Evolutionary conservation across 2,888 invertebrate genomes (phyloP).

Genomic region (Polymixis flavicincta): DNA sequence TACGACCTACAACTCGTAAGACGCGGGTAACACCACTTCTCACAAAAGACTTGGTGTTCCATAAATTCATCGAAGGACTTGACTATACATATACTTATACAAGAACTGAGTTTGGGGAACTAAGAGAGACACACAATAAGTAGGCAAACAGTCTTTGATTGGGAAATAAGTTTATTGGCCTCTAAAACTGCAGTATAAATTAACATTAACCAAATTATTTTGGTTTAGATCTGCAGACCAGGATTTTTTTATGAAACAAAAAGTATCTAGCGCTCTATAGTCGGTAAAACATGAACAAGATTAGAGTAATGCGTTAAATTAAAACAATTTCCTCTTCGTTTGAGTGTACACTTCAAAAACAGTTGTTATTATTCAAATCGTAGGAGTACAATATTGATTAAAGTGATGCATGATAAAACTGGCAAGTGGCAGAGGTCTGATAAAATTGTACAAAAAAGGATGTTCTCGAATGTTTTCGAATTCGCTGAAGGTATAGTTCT

Average conservation of each 20-base stretch:
- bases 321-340: constrained; percentile 1
- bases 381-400: constrained; percentile 14
- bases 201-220: not conserved
- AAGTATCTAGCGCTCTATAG: not conserved
- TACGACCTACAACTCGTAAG: too few species aligned
- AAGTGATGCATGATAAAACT: constrained; percentile 15
- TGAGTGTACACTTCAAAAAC: not conserved
- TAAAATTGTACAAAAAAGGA: constrained; percentile 1
- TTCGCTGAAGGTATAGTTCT: too few species aligned
- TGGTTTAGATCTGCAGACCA: not conserved
- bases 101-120: too few species aligned
- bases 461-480: not conserved
- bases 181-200: not conserved
- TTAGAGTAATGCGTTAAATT: not conserved
- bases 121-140: too few species aligned
- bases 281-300: not conserved
- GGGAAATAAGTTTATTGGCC: not conserved
- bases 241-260: not conserved
- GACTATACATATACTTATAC: too few species aligned
- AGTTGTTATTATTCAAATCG: constrained; percentile 11
- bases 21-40: too few species aligned
- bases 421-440: constrained; percentile 1
- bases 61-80: too few species aligned
- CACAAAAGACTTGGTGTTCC: too few species aligned
- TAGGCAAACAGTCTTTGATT: not conserved